A percentile compares a stretch with the other conserved stretches of the same genome.
These are phyloP conservation scores for Girardia tigrina DNA, from an alignment of 2,888 invertebrate species.

Conservation along the genomic window DNA sequence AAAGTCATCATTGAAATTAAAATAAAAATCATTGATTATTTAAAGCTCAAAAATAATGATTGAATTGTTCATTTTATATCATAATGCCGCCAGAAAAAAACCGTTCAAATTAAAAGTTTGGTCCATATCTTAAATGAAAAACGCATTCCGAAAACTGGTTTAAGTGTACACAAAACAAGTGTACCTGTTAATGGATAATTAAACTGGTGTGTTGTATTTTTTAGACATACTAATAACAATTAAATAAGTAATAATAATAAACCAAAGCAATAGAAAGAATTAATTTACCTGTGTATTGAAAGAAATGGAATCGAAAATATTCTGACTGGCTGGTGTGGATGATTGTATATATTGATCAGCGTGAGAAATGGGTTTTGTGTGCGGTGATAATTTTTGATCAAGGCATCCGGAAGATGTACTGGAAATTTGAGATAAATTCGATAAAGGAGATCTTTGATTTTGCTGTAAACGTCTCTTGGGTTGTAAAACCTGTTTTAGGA, in stretches of 20 bases:
- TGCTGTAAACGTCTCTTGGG: constrained; percentile 14
- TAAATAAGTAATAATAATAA: not conserved
- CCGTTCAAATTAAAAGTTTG: too few relatives aligned
- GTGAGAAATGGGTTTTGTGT: not conserved
- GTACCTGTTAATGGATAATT: too few relatives aligned
- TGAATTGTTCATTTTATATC: too few relatives aligned
- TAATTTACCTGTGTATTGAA: not conserved
- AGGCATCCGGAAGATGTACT: not conserved
- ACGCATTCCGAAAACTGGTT: too few relatives aligned
- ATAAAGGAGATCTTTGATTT: constrained; percentile 20
- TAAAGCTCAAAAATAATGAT: too few relatives aligned
- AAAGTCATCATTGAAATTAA: too few relatives aligned
- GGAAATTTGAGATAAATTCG: not conserved
- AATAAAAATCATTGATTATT: too few relatives aligned
- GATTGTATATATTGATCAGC: not conserved
- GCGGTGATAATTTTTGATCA: not conserved
- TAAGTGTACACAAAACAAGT: too few relatives aligned
- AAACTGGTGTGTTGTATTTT: too few relatives aligned
- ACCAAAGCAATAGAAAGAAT: not conserved
- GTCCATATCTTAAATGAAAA: too few relatives aligned
- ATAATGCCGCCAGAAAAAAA: too few relatives aligned
- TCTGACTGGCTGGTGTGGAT: not conserved
- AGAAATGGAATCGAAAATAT: constrained; percentile 7
- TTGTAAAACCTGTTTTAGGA: constrained; percentile 5
- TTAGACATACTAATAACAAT: too few relatives aligned